Base-by-base conservation (phyloP, 2,888 invertebrate genomes). In the Phania funesta region DNA sequence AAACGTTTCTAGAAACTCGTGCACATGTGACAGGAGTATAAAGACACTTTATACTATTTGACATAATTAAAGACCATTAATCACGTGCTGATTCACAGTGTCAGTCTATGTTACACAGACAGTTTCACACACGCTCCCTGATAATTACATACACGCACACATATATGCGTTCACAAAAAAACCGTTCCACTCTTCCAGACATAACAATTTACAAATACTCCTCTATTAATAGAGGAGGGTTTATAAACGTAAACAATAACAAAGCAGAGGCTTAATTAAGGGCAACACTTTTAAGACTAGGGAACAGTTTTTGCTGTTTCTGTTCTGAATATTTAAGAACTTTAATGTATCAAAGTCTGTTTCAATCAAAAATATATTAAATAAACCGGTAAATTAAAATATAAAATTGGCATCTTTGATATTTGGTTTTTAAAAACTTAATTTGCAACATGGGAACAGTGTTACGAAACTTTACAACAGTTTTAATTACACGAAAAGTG, bases 21-120 rank as follows among this genome's bases (percentile, higher is more conserved):
- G 29, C 48, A 56, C 41, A 64, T 78, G 62, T 64, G 76, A 68
- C 76, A 76, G 58, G 32, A 74, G 62, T 74, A 62, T 70, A 78
- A 26, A 78, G 67, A 77, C 79, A 78, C 84, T 80, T 84, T 84
- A 79, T 82, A 85, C 86, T 85, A 86, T 86, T 87, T 90, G 90
- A 89, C 90, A 90, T 90, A 90, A 90, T 90, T 90, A 90, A 90
- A 90, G 90, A 85, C 89, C 90, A 90, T 90, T 90, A 90, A 90
- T 90, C 90, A 90, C 90, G 89, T 87, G 88, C 89, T 89, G 89
- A 88, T 88, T 87, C 89, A 89, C 88, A 87, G 84, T 84, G 83
- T 84, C 84, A 84, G 84, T 73, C 81, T 73, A 71, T 24, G 67
- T 50, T 54, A 3, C n/a, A 76, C 41, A 58, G 44, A 65, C 6